Base-by-base conservation (phyloP, 1,140 invertebrate genomes). In the Myzus persicae region DNA sequence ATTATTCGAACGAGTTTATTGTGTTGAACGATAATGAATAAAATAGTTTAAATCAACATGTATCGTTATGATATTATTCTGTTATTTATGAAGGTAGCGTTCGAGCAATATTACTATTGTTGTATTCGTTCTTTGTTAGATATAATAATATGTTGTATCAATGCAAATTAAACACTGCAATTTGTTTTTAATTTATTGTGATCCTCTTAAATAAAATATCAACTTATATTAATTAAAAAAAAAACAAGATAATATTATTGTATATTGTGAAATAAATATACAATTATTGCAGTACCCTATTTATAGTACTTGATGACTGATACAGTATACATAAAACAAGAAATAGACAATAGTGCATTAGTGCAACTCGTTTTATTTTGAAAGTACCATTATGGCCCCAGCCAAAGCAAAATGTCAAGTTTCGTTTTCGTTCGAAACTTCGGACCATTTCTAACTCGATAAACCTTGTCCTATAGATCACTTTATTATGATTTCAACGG, bases 401-500 rank as follows among this genome's bases (percentile, higher is more conserved):
- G n/a, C 18, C 44, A 48, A 48, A 48, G 85, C 11, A 59, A 51
- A 59, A 90, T 26, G 11, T 90, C 22, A 59, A 59, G 51, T 90
- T 90, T 59, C 38, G 38, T 90, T 89, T 89, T 89, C 48, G 36
- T 89, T 54, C 14, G 22, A 38, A 51, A 51, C 42, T 38, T 26
- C 46, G n/a, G 36, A 38, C 38, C 22, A 26, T 59, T 59, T 90
- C 26, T 54, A 90, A 90, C 26, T 59, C 38, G 18, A 22, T 42
- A 67, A 67, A 90, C 54, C 89, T 67, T 90, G 89, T 67, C 51
- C 54, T 22, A 42, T 42, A 67, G 89, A 90, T 90, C 89, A 90
- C 38, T 89, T 90, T 42, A 67, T 90, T 59, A 90, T 90, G 54
- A 90, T 90, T 90, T 90, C 54, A 40, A 67, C 54, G 89, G 89